Evolutionary conservation across 2,888 invertebrate genomes (phyloP), one percentile per base, ranked within the genome.

Genomic region (Mylabris sibirica): DNA sequence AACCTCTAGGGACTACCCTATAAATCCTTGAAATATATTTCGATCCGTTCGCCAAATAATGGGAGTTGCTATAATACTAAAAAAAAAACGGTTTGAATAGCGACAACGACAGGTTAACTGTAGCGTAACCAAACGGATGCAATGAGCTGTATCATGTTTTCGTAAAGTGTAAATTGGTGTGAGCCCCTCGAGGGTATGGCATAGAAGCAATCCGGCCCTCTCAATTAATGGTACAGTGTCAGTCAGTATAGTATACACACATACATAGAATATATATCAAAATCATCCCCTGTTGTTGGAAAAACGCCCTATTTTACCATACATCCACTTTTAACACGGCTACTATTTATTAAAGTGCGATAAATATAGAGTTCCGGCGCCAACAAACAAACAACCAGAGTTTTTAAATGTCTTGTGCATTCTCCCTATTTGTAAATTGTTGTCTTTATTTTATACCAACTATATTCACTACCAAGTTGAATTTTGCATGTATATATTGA

Each of bases 81-180:
- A 30, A 30, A 30, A 3, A 30, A 6, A 30, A 3, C 30, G n/a
- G n/a, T n/a, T n/a, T n/a, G n/a, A n/a, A n/a, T n/a, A n/a, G n/a
- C n/a, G 22, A 53, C 12, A 22, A 22, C 22, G 53, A 53, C 53
- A 53, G 53, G 57, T 26, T 74, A 77, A 77, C 76, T 74, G 72
- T 74, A 75, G 78, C 80, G 78, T 75, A 78, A 80, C 80, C 80
- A 78, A 82, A 81, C 80, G 86, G 30, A 57, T 85, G 87, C 88
- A 89, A 89, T 89, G 89, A 88, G 88, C 88, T 87, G 87, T 87
- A 88, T 88, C 89, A 87, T 89, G 89, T 84, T 83, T 82, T 88
- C 30, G 88, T 87, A 86, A 87, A 83, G 86, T 88, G 88, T 88
- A 89, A 89, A 89, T 89, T 89, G 89, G 88, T 87, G 74, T 72